Evolutionary conservation across 2,888 invertebrate genomes (phyloP).

Genomic region (Neuroscelio doddi): DNA sequence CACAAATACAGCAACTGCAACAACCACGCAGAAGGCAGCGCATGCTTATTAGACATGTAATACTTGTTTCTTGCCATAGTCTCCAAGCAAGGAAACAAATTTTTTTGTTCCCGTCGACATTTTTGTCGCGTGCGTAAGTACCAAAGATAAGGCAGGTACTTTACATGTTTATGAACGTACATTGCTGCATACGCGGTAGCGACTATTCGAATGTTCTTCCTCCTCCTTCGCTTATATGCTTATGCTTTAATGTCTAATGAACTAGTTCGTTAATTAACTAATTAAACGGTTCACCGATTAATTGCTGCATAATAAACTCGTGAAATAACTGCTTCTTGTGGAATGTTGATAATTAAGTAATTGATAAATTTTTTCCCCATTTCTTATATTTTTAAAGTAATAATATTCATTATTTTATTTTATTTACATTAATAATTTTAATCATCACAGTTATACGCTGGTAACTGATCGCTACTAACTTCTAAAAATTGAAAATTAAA

Average conservation of each 20-base stretch:
- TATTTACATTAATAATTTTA: too few species aligned
- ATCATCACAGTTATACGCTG: too few species aligned
- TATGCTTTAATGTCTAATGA: not conserved
- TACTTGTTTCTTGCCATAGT: conserved; percentile 24
- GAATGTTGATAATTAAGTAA: not conserved
- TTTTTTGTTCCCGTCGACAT: conserved; percentile 18
- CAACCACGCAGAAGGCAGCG: conserved; percentile 37
- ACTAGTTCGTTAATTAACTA: conserved; percentile 11
- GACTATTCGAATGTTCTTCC: not conserved
- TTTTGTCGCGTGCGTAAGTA: conserved; percentile 24
- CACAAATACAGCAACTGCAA: conserved; percentile 5
- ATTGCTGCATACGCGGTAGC: conserved; percentile 9
- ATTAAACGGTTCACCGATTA: conserved; percentile 10
- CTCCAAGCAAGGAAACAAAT: conserved; percentile 25
- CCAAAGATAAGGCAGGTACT: conserved; percentile 19
- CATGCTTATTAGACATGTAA: conserved; percentile 37
- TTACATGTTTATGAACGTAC: conserved; percentile 15
- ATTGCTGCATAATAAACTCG: conserved; percentile 8
- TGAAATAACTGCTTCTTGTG: not conserved
- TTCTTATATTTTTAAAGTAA: not conserved
- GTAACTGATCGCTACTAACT: too few species aligned
- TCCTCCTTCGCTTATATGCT: not conserved
- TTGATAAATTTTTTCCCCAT: not conserved
- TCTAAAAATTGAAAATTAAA: too few species aligned
- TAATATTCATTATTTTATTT: not conserved